Conservation (phyloP, 2,113 vertebrate species). For the Lucifuga dentata region DNA sequence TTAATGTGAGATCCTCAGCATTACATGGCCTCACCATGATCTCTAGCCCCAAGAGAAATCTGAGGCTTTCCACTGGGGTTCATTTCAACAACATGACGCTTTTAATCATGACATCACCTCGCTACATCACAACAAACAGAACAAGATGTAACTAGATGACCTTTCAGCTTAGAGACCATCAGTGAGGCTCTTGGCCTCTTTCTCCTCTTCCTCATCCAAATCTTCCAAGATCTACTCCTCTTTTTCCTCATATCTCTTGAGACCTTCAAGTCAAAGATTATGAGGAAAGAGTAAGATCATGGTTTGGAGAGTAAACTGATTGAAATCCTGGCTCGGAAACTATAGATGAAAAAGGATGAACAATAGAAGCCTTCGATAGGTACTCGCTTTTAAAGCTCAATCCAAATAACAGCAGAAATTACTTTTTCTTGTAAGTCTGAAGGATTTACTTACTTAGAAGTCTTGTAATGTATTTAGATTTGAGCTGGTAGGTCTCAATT, state of each 20-base stretch:
- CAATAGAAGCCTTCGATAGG: not conserved
- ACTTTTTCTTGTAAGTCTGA: not conserved
- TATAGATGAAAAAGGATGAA: constrained; percentile 13
- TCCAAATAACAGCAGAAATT: not conserved
- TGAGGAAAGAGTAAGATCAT: constrained; percentile 17
- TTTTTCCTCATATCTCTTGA: constrained; percentile 12
- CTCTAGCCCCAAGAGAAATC: constrained; percentile 7
- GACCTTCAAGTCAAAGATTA: constrained; percentile 25
- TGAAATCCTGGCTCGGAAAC: constrained; percentile 22
- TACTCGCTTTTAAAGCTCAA: not conserved
- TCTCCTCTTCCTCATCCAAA: constrained; percentile 18
- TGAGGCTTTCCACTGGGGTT: constrained; percentile 2
- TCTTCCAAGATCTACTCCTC: constrained; percentile 39
- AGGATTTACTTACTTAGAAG: not conserved
- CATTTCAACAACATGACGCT: constrained; percentile 33
- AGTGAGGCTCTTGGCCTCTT: constrained; percentile 16
- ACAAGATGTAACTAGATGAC: constrained; percentile 44
- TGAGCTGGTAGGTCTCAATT: too few species aligned
- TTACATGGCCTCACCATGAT: not conserved
- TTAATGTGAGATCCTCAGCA: constrained; percentile 1
- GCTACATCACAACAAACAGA: constrained; percentile 65
- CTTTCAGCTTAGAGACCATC: constrained; percentile 38
- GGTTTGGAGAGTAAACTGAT: constrained; percentile 3
- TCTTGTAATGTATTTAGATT: too few species aligned
- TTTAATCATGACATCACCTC: constrained; percentile 64